Percentiles rank a stretch among this genome's conserved stretches.
Conservation (phyloP, 30 jellyfish, hydroid and myxozoan species). For the Hydra vulgaris region DNA sequence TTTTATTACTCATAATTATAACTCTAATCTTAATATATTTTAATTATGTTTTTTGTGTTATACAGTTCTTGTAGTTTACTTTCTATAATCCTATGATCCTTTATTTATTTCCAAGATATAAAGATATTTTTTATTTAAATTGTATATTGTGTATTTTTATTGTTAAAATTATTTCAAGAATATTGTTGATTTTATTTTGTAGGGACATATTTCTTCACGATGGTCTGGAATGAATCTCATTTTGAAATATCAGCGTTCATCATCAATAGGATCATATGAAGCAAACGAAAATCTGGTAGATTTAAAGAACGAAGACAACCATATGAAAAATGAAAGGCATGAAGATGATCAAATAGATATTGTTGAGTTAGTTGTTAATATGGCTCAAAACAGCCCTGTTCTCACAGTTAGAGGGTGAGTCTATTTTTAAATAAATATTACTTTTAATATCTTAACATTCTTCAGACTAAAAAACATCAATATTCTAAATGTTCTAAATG, state of each 20-base stretch:
- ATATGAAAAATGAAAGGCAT: no score
- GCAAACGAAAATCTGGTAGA: neutral
- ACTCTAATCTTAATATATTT: no score
- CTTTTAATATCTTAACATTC: no score
- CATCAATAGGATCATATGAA: neutral
- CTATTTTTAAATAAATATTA: neutral
- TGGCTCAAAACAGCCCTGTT: conserved; percentile 78
- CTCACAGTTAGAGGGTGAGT: conserved; percentile 87
- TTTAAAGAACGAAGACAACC: neutral
- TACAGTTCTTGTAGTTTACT: no score
- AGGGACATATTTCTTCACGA: conserved; percentile 33
- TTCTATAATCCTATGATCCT: no score
- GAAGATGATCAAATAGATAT: conserved; percentile 10
- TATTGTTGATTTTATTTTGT: neutral
- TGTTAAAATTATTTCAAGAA: no score
- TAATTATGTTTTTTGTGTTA: no score
- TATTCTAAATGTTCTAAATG: no score
- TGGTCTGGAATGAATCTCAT: conserved; percentile 17
- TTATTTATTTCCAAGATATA: no score
- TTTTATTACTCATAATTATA: no score
- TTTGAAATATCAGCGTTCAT: neutral
- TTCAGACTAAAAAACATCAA: no score
- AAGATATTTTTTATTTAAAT: no score
- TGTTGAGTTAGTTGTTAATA: conserved; percentile 34
- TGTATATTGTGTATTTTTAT: neutral